phyloP scores from a whole-genome alignment of 2,113 vertebrate species.

The Malaclemys terrapin region DNA sequence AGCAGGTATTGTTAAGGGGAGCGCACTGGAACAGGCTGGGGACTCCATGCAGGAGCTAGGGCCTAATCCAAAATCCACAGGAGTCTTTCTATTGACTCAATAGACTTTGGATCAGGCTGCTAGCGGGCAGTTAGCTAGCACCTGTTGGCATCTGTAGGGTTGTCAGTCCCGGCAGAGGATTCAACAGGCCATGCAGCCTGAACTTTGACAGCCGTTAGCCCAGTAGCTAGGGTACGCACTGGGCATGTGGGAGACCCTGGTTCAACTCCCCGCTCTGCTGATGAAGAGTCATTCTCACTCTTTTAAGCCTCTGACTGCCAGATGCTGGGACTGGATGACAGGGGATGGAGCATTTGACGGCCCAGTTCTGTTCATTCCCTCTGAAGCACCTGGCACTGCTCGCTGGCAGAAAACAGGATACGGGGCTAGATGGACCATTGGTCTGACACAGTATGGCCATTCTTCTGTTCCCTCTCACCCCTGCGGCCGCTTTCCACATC shows the following conservation, averaged over 20 bases:
- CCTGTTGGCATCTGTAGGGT: accelerated
- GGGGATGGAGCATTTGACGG: not conserved
- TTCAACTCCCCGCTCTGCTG: not conserved
- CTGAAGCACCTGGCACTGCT: not conserved
- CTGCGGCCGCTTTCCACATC: not conserved
- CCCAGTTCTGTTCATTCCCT: not conserved
- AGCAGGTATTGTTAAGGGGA: not conserved
- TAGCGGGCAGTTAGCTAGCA: not conserved
- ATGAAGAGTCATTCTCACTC: not conserved
- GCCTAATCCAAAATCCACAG: not conserved
- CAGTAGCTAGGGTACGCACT: not conserved
- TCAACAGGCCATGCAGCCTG: not conserved
- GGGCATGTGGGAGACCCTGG: not conserved
- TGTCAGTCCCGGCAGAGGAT: not conserved
- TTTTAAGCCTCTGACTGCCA: not conserved
- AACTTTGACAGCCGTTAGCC: not conserved
- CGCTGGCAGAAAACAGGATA: not conserved
- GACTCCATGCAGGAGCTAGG: not conserved
- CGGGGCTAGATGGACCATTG: not conserved
- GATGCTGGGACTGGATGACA: not conserved
- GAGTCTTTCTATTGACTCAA: not conserved
- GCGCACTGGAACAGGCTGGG: not conserved
- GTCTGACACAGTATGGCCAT: not conserved
- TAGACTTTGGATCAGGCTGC: too few relatives aligned
- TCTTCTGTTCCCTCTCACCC: not conserved